Percentiles rank a stretch among this genome's conserved stretches.
These are phyloP conservation scores for Paratilapia polleni DNA, from an alignment of 2,113 vertebrate genomes.

Conservation along the genomic window DNA sequence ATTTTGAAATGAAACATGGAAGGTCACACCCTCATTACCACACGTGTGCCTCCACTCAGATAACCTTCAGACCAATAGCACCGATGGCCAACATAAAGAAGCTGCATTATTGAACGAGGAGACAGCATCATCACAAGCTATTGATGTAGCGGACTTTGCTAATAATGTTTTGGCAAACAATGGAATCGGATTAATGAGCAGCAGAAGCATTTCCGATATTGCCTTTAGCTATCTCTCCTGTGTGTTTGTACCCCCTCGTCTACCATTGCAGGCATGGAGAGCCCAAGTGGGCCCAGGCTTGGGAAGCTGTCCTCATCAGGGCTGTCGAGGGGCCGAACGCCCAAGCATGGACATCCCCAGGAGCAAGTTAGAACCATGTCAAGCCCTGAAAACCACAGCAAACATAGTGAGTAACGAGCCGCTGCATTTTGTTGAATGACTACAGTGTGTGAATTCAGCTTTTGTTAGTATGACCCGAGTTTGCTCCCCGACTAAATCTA, in stretches of 20 bases:
- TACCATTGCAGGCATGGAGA: slow-evolving; percentile 87
- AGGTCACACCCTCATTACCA: slow-evolving; percentile 72
- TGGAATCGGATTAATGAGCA: slow-evolving; percentile 40
- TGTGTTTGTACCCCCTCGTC: slow-evolving; percentile 42
- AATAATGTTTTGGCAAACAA: slow-evolving; percentile 51
- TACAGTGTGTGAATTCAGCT: slow-evolving; percentile 15
- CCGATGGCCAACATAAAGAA: slow-evolving; percentile 11
- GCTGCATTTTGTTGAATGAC: not conserved
- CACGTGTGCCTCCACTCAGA: slow-evolving; percentile 49
- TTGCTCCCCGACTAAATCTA: not conserved
- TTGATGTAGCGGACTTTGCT: slow-evolving; percentile 34
- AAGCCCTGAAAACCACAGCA: slow-evolving; percentile 81
- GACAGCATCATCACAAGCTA: slow-evolving; percentile 34
- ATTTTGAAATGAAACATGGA: slow-evolving; percentile 77
- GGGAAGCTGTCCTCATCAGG: slow-evolving; percentile 85
- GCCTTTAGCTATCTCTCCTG: slow-evolving; percentile 20
- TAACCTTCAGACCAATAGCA: slow-evolving; percentile 46
- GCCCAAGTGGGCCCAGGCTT: slow-evolving; percentile 85
- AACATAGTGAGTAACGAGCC: slow-evolving; percentile 83
- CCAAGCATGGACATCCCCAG: slow-evolving; percentile 81
- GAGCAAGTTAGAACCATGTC: slow-evolving; percentile 79
- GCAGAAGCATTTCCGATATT: slow-evolving; percentile 2
- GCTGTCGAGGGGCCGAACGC: slow-evolving; percentile 79
- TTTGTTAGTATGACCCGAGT: slow-evolving; percentile 22
- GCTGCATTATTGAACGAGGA: slow-evolving; percentile 19